phyloP scores from a whole-genome alignment of 2,113 vertebrate species.

The Acanthisitta chloris region DNA sequence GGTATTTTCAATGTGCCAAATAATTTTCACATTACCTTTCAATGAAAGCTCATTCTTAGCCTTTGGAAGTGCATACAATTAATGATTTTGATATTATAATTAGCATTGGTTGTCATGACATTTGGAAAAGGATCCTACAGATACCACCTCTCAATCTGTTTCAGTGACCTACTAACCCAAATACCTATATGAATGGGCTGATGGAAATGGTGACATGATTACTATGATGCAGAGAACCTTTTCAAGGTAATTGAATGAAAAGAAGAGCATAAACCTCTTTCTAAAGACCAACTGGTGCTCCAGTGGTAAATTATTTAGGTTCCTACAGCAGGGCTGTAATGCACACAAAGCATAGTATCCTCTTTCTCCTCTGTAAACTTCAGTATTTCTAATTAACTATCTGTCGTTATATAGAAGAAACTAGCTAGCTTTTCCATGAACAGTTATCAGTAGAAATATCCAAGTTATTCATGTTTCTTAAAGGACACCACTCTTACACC shows the following conservation, averaged over 20 bases:
- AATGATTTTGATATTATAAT: neutral
- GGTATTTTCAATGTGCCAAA: neutral
- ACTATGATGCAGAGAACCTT: neutral
- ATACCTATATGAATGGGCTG: conserved; percentile 27
- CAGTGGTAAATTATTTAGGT: neutral
- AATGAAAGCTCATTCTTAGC: neutral
- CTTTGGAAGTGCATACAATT: neutral
- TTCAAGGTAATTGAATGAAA: conserved; percentile 31
- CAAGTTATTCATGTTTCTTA: neutral
- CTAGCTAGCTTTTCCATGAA: neutral
- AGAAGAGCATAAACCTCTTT: neutral
- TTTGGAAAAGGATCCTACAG: conserved; percentile 8
- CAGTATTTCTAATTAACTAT: conserved; percentile 17
- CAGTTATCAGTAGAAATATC: neutral
- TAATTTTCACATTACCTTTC: neutral
- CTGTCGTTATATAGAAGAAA: neutral
- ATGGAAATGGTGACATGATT: conserved; percentile 8
- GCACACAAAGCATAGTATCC: neutral
- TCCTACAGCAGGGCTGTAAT: neutral
- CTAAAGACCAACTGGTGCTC: neutral
- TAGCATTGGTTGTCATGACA: conserved; percentile 1
- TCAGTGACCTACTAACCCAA: conserved; percentile 55
- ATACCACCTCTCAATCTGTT: conserved; percentile 39
- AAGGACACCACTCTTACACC: neutral
- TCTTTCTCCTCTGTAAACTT: neutral